Evolutionary conservation across 1,140 invertebrate genomes (phyloP).

Genomic region (Trichonephila clavata): DNA sequence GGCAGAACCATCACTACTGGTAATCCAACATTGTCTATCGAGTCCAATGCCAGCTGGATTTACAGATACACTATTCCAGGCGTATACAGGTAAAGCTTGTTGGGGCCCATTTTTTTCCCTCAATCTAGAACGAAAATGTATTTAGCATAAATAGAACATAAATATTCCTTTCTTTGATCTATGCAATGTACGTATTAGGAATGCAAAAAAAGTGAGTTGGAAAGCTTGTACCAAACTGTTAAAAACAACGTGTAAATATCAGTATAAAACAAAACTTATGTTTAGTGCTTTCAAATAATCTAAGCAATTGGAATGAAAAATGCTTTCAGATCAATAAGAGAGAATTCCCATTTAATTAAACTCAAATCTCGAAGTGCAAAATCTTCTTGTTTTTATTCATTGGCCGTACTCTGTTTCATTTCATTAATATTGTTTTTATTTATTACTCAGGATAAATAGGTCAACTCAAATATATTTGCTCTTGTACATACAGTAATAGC

Average conservation of each 20-base stretch:
- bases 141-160: neutral
- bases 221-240: neutral
- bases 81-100: slow-evolving; percentile 75
- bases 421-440: too few relatives aligned
- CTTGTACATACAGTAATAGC: too few relatives aligned
- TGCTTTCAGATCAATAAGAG: too few relatives aligned
- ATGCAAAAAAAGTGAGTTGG: neutral
- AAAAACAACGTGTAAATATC: neutral
- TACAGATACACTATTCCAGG: slow-evolving; percentile 79
- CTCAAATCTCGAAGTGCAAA: too few relatives aligned
- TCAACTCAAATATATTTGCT: too few relatives aligned
- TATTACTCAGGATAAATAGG: too few relatives aligned
- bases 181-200: neutral
- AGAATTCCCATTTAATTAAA: too few relatives aligned
- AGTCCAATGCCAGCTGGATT: slow-evolving; percentile 79
- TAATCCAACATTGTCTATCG: slow-evolving; percentile 79
- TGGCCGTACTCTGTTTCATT: too few relatives aligned
- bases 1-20: slow-evolving; percentile 57
- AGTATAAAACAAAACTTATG: too few relatives aligned
- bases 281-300: too few relatives aligned
- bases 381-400: too few relatives aligned
- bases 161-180: neutral
- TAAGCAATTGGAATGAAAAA: too few relatives aligned
- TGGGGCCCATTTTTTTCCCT: slow-evolving; percentile 62
- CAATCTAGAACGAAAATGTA: neutral